These are phyloP conservation scores for Cheilosia impressa DNA, from an alignment of 2,888 invertebrate species.

Conservation along the genomic window DNA sequence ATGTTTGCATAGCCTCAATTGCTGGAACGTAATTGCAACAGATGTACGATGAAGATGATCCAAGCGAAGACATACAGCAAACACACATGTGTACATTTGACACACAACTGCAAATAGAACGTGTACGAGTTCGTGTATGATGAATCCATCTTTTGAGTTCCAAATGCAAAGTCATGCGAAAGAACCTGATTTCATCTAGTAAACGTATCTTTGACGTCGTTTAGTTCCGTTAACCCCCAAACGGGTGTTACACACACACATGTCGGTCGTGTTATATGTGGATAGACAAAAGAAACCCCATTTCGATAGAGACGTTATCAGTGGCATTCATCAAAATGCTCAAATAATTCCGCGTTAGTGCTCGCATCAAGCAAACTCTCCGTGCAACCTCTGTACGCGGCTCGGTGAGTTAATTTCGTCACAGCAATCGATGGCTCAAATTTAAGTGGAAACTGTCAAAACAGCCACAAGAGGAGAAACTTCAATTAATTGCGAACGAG, in stretches of 20 bases:
- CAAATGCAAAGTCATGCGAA: conserved; percentile 1
- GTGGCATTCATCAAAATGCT: conserved; percentile 40
- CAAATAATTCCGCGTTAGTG: conserved; percentile 20
- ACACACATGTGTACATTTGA: background rate
- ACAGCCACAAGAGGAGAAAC: conserved; percentile 34
- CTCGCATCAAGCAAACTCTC: background rate
- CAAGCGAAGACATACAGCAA: conserved; percentile 15
- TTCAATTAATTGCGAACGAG: conserved; percentile 52
- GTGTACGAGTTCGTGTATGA: background rate
- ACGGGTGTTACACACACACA: background rate
- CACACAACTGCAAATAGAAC: background rate
- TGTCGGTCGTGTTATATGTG: background rate
- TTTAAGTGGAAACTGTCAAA: conserved; percentile 60
- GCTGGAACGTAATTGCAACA: conserved; percentile 13
- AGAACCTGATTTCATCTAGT: conserved; percentile 7
- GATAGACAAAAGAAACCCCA: conserved; percentile 48
- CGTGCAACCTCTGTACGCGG: background rate
- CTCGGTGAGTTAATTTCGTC: conserved; percentile 36
- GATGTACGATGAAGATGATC: background rate
- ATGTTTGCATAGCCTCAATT: conserved; percentile 21
- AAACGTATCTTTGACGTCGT: conserved; percentile 5
- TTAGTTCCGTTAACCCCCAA: background rate
- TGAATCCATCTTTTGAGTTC: background rate
- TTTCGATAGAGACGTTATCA: conserved; percentile 33
- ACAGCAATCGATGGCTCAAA: conserved; percentile 17